Evolutionary conservation across 2,888 invertebrate genomes (phyloP), one percentile per base, ranked within the genome.

Genomic region (Lissocephala sabroskyi): DNA sequence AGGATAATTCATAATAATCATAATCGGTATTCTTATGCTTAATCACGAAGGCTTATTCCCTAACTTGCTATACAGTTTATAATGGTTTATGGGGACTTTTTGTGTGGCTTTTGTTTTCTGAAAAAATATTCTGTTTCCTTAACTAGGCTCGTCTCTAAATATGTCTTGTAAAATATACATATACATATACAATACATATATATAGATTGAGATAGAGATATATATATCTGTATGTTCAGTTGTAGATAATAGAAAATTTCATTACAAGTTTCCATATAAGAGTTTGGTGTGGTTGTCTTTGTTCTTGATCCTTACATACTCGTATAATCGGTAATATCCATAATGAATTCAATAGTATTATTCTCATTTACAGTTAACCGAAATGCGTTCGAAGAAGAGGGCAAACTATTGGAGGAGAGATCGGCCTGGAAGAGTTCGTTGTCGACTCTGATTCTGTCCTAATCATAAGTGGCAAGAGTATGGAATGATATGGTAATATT

Each of bases 131-230:
- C 43, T 45, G 45, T 48, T 43, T 54, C 41, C 42, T 50, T 52
- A 54, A 58, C 46, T 56, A 9, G 10, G 16, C 13, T 42, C 52
- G 41, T 42, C 50, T 50, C 45, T 52, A 54, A 57, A 51, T 56
- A 7, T 50, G 57, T 52, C 60, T 62, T 71, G 75, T 76, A 79
- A 79, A 79, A 65, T 71, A 76, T 73, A 74, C 67, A 62, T 65
- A 58, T 52, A 62, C 50, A 62, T 62, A 45, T 75, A 77, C 58
- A 67, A 62, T 70, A 56, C 56, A 60, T 61, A 62, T 53, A 59
- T 66, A 47, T 46, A n/a, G n/a, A n/a, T n/a, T n/a, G n/a, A n/a
- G n/a, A 14, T 41, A 30, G 40, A 19, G 42, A 49, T 26, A 29
- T n/a, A n/a, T n/a, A n/a, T 63, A 57, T 75, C 52, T 50, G 56